Conservation (phyloP, 2,888 invertebrate genomes). For the Liodrosophila aerea region DNA sequence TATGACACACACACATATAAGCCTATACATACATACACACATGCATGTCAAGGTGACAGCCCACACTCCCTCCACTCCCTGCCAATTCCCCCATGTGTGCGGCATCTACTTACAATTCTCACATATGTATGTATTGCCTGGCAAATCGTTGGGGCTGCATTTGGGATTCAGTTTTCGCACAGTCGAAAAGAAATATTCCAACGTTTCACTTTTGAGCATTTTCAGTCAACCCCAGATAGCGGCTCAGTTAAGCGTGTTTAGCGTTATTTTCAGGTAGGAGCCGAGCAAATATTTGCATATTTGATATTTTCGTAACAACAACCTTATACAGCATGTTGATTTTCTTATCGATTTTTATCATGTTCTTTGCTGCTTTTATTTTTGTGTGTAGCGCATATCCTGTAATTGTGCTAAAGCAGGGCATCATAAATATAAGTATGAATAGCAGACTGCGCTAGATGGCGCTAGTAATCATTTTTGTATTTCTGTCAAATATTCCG, state of each 20-base stretch:
- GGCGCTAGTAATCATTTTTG: no score
- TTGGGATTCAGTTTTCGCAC: slow-evolving; percentile 39
- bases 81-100: slow-evolving; percentile 3
- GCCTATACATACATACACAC: background rate
- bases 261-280: slow-evolving; percentile 70
- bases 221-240: slow-evolving; percentile 19
- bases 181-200: slow-evolving; percentile 26
- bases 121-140: slow-evolving; percentile 48
- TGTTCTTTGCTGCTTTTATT: slow-evolving; percentile 23
- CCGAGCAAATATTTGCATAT: slow-evolving; percentile 70
- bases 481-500: no score
- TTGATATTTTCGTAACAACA: slow-evolving; percentile 75
- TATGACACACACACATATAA: slow-evolving; percentile 20
- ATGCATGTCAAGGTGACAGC: slow-evolving; percentile 64
- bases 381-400: slow-evolving; percentile 25
- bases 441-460: no score
- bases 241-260: slow-evolving; percentile 31
- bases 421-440: no score
- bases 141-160: slow-evolving; percentile 38
- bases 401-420: slow-evolving; percentile 6
- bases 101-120: slow-evolving; percentile 10
- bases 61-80: background rate
- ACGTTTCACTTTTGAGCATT: slow-evolving; percentile 55
- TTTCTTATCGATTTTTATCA: slow-evolving; percentile 67
- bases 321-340: slow-evolving; percentile 68